These are phyloP conservation scores for Tenebrosternarchus preto DNA, from an alignment of 2,113 vertebrate genomes.

Conservation along the genomic window DNA sequence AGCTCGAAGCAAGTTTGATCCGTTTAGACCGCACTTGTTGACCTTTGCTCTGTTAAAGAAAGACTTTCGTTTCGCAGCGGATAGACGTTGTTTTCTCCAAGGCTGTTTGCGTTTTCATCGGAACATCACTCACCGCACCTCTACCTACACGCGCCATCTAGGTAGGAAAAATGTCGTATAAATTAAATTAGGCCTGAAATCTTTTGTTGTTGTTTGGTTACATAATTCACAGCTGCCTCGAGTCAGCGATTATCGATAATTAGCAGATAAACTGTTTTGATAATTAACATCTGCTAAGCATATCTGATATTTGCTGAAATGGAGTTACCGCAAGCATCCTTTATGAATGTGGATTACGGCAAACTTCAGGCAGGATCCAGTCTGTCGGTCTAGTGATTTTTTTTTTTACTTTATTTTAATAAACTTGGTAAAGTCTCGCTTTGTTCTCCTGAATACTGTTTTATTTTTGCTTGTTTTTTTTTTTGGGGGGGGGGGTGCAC, in stretches of 20 bases:
- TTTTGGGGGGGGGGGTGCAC: too few species aligned
- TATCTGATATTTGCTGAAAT: too few species aligned
- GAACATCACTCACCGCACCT: slow-evolving; percentile 31
- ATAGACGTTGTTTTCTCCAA: slow-evolving; percentile 20
- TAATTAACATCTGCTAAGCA: not conserved
- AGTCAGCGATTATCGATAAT: not conserved
- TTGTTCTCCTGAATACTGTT: too few species aligned
- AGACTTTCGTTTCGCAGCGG: slow-evolving; percentile 14
- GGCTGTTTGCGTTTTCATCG: slow-evolving; percentile 6
- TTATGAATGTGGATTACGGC: too few species aligned
- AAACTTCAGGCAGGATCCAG: too few species aligned
- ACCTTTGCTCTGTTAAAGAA: slow-evolving; percentile 34
- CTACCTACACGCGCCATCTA: slow-evolving; percentile 30
- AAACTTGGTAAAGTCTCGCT: too few species aligned
- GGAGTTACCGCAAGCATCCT: too few species aligned
- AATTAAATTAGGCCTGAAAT: too few species aligned
- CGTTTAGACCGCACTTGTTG: not conserved
- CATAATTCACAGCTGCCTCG: too few species aligned
- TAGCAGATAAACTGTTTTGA: not conserved
- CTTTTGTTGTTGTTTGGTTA: not conserved
- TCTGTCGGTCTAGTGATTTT: too few species aligned
- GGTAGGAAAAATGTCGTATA: slow-evolving; percentile 32
- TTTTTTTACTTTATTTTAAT: too few species aligned
- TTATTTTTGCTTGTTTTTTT: too few species aligned
- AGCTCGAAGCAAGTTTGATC: not conserved